phyloP scores from a whole-genome alignment of 2,113 vertebrate species.

The Chrysemys picta region DNA sequence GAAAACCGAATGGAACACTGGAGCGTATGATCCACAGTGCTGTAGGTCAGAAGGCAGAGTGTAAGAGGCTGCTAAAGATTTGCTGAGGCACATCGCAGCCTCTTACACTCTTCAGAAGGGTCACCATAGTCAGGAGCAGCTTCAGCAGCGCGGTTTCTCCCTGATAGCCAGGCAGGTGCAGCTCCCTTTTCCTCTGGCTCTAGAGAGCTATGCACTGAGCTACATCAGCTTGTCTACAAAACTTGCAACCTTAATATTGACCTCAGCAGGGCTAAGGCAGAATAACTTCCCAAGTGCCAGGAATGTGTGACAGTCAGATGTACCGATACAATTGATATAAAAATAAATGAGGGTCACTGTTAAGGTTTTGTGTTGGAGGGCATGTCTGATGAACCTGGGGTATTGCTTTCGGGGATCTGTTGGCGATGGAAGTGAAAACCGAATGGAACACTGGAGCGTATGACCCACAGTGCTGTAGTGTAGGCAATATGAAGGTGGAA shows the following conservation, averaged over 20 bases:
- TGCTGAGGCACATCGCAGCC: too few relatives aligned
- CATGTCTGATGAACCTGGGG: background rate
- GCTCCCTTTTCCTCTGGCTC: background rate
- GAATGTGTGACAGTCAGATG: rapidly evolving
- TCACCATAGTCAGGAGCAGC: too few relatives aligned
- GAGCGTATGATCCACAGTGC: too few relatives aligned
- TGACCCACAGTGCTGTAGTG: background rate
- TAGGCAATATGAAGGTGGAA: background rate
- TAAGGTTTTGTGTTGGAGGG: background rate
- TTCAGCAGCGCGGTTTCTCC: too few relatives aligned
- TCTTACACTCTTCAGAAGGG: too few relatives aligned
- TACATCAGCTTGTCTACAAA: background rate
- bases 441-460: background rate
- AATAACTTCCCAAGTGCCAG: rapidly evolving
- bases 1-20: too few relatives aligned
- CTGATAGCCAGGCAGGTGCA: background rate
- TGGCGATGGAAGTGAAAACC: background rate
- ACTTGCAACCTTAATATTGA: background rate
- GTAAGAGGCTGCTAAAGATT: too few relatives aligned
- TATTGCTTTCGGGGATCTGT: background rate
- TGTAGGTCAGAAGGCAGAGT: too few relatives aligned
- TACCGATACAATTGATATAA: background rate
- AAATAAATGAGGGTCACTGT: background rate
- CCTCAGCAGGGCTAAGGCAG: background rate
- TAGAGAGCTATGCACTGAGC: background rate